These are phyloP conservation scores for Diadromus collaris DNA, from an alignment of 2,888 invertebrate species.

Conservation along the genomic window DNA sequence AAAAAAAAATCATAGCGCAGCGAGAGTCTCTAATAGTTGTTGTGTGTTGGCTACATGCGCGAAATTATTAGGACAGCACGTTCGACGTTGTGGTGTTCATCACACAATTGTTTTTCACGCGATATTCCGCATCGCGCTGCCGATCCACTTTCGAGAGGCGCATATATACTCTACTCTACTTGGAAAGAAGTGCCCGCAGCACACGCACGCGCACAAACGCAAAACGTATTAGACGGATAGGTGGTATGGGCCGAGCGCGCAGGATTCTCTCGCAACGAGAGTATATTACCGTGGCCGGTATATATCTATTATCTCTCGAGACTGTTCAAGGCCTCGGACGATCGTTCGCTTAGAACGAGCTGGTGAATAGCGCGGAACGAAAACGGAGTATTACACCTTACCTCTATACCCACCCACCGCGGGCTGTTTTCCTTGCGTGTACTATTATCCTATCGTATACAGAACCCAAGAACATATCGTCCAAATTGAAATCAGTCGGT, in stretches of 20 bases:
- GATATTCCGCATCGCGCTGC: constrained; percentile 46
- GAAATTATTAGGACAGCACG: constrained; percentile 59
- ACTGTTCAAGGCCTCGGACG: constrained; percentile 52
- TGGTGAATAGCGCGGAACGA: constrained; percentile 47
- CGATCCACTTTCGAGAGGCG: constrained; percentile 57
- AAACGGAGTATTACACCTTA: background rate
- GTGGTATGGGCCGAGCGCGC: background rate
- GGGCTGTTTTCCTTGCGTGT: background rate
- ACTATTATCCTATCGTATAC: constrained; percentile 1
- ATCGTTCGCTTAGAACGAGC: constrained; percentile 54
- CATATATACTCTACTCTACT: background rate
- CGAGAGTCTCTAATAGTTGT: constrained; percentile 48
- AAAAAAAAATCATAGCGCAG: constrained; percentile 22
- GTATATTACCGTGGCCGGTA: constrained; percentile 34
- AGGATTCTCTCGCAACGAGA: constrained; percentile 46
- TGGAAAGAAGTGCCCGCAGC: background rate
- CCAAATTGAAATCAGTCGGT: background rate
- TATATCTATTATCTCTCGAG: constrained; percentile 46
- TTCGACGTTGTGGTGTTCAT: constrained; percentile 45
- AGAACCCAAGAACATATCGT: background rate
- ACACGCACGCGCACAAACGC: background rate
- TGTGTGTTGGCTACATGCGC: constrained; percentile 38
- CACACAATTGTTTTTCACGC: constrained; percentile 58
- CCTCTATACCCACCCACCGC: background rate
- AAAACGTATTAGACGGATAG: constrained; percentile 10